Conservation (phyloP, 2,888 invertebrate species). For the Caenorhabditis sp. region DNA sequence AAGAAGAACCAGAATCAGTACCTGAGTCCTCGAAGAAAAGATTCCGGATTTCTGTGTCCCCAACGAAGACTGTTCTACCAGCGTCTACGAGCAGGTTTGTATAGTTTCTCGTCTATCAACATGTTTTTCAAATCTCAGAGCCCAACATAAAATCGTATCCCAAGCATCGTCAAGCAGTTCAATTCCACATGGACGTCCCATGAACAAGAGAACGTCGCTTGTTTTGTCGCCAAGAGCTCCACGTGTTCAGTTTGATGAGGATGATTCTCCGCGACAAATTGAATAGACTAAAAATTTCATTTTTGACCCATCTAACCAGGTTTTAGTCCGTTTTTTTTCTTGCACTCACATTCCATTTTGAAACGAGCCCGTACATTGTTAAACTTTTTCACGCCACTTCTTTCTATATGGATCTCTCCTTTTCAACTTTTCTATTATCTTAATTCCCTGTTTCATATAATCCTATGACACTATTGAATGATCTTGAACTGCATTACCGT, state of each 20-base stretch:
- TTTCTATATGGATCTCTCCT: slow-evolving; percentile 4
- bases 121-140: slow-evolving; percentile 35
- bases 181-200: slow-evolving; percentile 55
- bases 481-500: slow-evolving; percentile 28
- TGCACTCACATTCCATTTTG: slow-evolving; percentile 33
- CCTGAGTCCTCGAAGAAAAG: slow-evolving; percentile 70
- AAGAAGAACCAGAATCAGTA: slow-evolving; percentile 22
- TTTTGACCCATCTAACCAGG: slow-evolving; percentile 16
- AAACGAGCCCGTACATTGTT: slow-evolving; percentile 24
- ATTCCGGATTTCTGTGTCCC: slow-evolving; percentile 82
- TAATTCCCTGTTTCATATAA: not conserved
- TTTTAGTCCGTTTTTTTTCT: slow-evolving; percentile 19
- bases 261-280: slow-evolving; percentile 78
- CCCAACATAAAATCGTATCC: slow-evolving; percentile 70
- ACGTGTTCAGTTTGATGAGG: slow-evolving; percentile 80
- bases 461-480: not conserved
- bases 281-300: not conserved
- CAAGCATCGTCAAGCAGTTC: slow-evolving; percentile 74
- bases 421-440: not conserved
- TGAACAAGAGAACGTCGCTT: slow-evolving; percentile 35
- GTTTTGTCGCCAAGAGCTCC: slow-evolving; percentile 77
- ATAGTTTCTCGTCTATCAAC: not conserved
- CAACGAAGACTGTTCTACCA: slow-evolving; percentile 74
- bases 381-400: slow-evolving; percentile 8
- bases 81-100: slow-evolving; percentile 63